Conservation (phyloP, 2,888 invertebrate species). For the Eurytoma adleriae region DNA sequence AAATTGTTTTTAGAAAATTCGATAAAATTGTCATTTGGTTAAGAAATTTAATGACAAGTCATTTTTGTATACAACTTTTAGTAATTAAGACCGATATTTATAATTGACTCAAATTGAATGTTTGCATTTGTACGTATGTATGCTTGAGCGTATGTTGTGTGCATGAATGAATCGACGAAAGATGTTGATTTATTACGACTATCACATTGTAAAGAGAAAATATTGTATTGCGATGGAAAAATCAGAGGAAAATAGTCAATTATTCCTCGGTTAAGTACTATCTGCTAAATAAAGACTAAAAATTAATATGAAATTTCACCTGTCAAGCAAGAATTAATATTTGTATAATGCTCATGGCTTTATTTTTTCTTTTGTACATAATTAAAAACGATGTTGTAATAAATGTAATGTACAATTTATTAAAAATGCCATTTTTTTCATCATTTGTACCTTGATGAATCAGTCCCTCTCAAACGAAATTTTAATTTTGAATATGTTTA, state of each 20-base stretch:
- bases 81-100: slow-evolving; percentile 67
- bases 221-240: slow-evolving; percentile 60
- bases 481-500: neutral
- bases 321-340: slow-evolving; percentile 65
- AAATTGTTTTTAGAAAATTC: slow-evolving; percentile 26
- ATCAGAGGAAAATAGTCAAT: slow-evolving; percentile 72
- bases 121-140: too few relatives aligned
- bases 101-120: too few relatives aligned
- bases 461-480: neutral
- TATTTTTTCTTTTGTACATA: slow-evolving; percentile 69
- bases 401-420: slow-evolving; percentile 75
- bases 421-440: slow-evolving; percentile 22
- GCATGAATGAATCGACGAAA: too few relatives aligned
- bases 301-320: slow-evolving; percentile 61
- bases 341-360: slow-evolving; percentile 68
- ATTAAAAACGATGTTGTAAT: slow-evolving; percentile 71
- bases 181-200: slow-evolving; percentile 2
- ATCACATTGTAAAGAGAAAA: slow-evolving; percentile 51
- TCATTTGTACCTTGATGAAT: neutral
- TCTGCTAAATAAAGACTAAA: slow-evolving; percentile 48
- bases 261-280: slow-evolving; percentile 66
- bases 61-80: slow-evolving; percentile 70
- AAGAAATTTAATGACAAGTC: slow-evolving; percentile 61
- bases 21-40: slow-evolving; percentile 50
- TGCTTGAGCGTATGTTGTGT: too few relatives aligned